These are phyloP conservation scores for Campylomormyrus numenius DNA, from an alignment of 2,113 vertebrate genomes.

Conservation along the genomic window DNA sequence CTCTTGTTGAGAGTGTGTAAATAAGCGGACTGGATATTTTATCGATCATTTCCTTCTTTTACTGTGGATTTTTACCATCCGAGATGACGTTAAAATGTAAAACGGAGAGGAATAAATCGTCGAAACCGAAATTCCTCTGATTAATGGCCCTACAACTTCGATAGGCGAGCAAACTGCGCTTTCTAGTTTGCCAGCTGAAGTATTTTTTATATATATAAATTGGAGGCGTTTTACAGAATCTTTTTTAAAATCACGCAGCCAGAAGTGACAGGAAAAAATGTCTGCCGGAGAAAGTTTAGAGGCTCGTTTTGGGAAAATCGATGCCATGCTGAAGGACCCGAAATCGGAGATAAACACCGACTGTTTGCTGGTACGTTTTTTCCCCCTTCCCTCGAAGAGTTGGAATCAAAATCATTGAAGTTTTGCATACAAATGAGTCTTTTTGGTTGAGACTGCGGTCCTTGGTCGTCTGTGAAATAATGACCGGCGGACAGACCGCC, in stretches of 20 bases:
- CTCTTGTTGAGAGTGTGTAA: background rate
- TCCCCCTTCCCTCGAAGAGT: background rate
- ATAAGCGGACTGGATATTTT: slow-evolving; percentile 7
- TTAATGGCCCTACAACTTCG: slow-evolving; percentile 44
- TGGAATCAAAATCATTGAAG: background rate
- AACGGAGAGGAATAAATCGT: slow-evolving; percentile 33
- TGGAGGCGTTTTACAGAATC: background rate
- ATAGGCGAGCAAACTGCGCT: slow-evolving; percentile 45
- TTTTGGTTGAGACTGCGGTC: background rate
- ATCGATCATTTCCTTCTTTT: background rate
- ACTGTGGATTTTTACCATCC: background rate
- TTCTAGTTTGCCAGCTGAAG: slow-evolving; percentile 33
- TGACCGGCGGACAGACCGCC: background rate
- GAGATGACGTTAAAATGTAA: slow-evolving; percentile 34
- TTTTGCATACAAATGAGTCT: background rate
- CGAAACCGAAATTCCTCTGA: slow-evolving; percentile 42
- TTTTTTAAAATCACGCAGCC: slow-evolving; percentile 25
- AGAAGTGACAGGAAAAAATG: slow-evolving; percentile 58
- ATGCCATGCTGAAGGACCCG: slow-evolving; percentile 88
- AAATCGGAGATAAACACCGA: slow-evolving; percentile 97
- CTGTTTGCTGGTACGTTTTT: slow-evolving; percentile 90
- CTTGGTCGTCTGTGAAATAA: background rate
- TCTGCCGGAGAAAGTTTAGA: slow-evolving; percentile 83
- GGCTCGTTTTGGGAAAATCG: slow-evolving; percentile 93
- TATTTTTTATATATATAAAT: background rate